These are phyloP conservation scores for Cercocebus atys DNA, from an alignment of 2,113 vertebrate species.

Conservation along the genomic window DNA sequence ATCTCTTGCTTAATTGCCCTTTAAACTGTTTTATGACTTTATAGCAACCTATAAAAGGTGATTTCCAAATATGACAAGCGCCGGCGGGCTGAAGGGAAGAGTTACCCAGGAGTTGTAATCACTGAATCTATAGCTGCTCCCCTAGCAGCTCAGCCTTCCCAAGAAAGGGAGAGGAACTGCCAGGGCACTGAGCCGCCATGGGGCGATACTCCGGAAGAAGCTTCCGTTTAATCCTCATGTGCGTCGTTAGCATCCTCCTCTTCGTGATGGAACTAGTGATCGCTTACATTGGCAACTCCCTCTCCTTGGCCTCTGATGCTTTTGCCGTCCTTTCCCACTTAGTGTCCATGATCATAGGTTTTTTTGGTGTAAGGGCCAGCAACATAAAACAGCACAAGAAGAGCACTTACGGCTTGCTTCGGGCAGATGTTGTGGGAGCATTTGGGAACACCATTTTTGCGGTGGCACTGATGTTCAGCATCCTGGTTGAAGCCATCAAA, in stretches of 20 bases:
- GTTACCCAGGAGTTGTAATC: neutral
- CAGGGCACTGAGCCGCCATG: conserved; percentile 66
- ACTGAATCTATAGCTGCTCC: neutral
- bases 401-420: conserved; percentile 82
- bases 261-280: conserved; percentile 81
- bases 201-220: conserved; percentile 83
- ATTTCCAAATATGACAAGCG: conserved; percentile 64
- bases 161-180: neutral
- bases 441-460: conserved; percentile 88
- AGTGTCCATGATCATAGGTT: conserved; percentile 85
- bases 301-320: conserved; percentile 86
- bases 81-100: conserved; percentile 69
- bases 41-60: conserved; percentile 84
- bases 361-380: conserved; percentile 73
- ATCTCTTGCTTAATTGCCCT: conserved; percentile 80
- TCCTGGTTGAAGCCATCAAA: conserved; percentile 85
- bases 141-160: neutral
- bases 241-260: conserved; percentile 66
- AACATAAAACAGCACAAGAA: conserved; percentile 75
- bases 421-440: conserved; percentile 86
- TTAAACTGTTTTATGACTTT: conserved; percentile 88
- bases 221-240: conserved; percentile 84
- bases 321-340: conserved; percentile 86
- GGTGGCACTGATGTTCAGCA: conserved; percentile 85
- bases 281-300: conserved; percentile 83